Evolutionary conservation across 2,797 vertebrate genomes (phyloP).

Genomic region (Cyclura pinguis): DNA sequence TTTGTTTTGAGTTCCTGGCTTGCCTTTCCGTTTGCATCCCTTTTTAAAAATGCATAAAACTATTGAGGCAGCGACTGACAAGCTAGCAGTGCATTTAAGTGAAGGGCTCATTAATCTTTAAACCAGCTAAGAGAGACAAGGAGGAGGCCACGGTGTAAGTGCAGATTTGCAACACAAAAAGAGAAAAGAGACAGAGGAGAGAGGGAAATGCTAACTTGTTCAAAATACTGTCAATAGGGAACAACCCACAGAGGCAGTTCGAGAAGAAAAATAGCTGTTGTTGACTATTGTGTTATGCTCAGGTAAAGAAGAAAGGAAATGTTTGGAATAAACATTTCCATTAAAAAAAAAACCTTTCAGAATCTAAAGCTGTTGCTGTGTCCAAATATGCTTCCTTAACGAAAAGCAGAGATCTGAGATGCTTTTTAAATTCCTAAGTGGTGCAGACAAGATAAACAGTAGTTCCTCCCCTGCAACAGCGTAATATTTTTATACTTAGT

Average conservation of each 20-base stretch:
- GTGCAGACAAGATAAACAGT: not conserved
- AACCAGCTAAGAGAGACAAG: slow-evolving; percentile 72
- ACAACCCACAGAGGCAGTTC: slow-evolving; percentile 46
- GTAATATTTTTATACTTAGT: not conserved
- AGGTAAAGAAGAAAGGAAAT: slow-evolving; percentile 3
- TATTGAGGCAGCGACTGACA: slow-evolving; percentile 65
- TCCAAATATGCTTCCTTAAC: not conserved
- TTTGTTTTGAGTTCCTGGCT: not conserved
- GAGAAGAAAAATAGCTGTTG: slow-evolving; percentile 33
- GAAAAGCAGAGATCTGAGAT: not conserved
- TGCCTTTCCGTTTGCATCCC: not conserved
- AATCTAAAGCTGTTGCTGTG: not conserved
- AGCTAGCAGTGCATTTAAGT: slow-evolving; percentile 69
- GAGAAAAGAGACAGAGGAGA: not conserved
- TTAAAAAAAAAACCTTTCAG: not conserved
- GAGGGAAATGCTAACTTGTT: slow-evolving; percentile 46
- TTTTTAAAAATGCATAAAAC: slow-evolving; percentile 59
- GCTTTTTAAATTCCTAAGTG: not conserved
- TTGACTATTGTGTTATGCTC: not conserved
- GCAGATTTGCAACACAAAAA: slow-evolving; percentile 64
- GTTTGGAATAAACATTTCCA: not conserved
- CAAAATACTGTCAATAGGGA: slow-evolving; percentile 24
- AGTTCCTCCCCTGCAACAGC: too few species aligned
- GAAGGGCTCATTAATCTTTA: slow-evolving; percentile 78
- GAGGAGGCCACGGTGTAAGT: slow-evolving; percentile 41